These are phyloP conservation scores for Callaeas wilsoni DNA, from an alignment of 2,113 vertebrate genomes.

Conservation along the genomic window DNA sequence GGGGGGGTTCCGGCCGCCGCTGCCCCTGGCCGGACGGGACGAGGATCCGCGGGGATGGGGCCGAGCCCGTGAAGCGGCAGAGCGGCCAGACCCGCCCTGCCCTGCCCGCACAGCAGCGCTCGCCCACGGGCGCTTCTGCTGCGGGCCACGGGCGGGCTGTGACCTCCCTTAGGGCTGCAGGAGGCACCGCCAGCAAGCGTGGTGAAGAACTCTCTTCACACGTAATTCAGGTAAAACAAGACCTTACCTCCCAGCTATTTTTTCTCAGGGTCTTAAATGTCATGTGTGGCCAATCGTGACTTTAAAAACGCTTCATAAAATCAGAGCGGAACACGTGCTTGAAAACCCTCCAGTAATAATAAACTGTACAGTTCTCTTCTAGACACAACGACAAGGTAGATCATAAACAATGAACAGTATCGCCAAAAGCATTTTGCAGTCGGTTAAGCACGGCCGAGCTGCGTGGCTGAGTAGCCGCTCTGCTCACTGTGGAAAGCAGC, in stretches of 20 bases:
- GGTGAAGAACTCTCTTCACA: neutral
- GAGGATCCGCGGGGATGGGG: neutral
- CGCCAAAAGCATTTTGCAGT: neutral
- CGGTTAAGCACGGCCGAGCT: neutral
- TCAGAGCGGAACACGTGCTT: neutral
- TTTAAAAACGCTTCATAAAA: neutral
- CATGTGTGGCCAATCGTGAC: fast-evolving
- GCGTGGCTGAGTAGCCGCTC: neutral
- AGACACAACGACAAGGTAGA: neutral
- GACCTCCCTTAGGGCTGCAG: fast-evolving
- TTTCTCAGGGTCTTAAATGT: neutral
- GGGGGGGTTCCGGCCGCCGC: too few species aligned
- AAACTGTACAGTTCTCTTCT: neutral
- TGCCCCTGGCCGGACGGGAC: neutral
- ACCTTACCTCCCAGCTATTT: fast-evolving
- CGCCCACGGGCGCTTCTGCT: neutral
- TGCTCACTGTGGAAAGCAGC: neutral
- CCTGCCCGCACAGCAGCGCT: neutral
- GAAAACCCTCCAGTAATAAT: too few species aligned
- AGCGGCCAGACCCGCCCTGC: neutral
- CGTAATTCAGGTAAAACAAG: neutral
- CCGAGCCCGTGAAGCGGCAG: neutral
- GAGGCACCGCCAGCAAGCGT: fast-evolving
- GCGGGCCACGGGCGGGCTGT: neutral
- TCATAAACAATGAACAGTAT: neutral